Evolutionary conservation across 2,113 vertebrate species (phyloP), one percentile per base, ranked within the genome.

Genomic region (Naja naja): DNA sequence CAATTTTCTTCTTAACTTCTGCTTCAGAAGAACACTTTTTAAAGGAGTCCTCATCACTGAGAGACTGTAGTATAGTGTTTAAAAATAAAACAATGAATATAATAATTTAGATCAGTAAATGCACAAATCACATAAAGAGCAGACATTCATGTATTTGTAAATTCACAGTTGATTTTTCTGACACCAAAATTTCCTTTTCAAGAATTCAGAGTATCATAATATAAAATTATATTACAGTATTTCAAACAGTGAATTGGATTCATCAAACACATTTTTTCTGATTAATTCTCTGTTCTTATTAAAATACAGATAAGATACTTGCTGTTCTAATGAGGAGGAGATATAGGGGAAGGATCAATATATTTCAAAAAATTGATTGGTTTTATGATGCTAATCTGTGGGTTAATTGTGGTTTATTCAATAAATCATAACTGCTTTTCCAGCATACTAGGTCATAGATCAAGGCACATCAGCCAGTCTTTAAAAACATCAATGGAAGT

Each of bases 1-100:
- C 96, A 45, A 98, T 97, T 95, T 98, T 99, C 54, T 96, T 95
- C 93, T 97, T 95, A 81, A 98, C 98, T 20, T 99, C 98, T 0
- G 91, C 96, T 94, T 97, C 96, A 0, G 98, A 98, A 23, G 98
- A 98, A 53, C 99, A 98, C 93, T 98, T 99, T 96, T 97, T 98
- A 96, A 99, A 98, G 90, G 99, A 98, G 94, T 99, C 99, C 97
- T 99, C 99, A 94, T 99, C 98, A 93, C 99, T 99, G 87, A 99
- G 97, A 87, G 99, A 99, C 99, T 99, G 95, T 39, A 93, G 95
- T 90, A 95, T 12, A 39, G 14, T 39, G 10, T 55, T 74, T 53
- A 81, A 85, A 56, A n/a, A 22, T 23, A 23, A 91, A 87, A 12
- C 64, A 45, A 20, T 22, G 4, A 22, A 14, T 45, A 85, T 39